A percentile compares a stretch with the other conserved stretches of the same genome.
These are phyloP conservation scores for Uloborus plumipes DNA, from an alignment of 2,888 invertebrate genomes.

Conservation along the genomic window DNA sequence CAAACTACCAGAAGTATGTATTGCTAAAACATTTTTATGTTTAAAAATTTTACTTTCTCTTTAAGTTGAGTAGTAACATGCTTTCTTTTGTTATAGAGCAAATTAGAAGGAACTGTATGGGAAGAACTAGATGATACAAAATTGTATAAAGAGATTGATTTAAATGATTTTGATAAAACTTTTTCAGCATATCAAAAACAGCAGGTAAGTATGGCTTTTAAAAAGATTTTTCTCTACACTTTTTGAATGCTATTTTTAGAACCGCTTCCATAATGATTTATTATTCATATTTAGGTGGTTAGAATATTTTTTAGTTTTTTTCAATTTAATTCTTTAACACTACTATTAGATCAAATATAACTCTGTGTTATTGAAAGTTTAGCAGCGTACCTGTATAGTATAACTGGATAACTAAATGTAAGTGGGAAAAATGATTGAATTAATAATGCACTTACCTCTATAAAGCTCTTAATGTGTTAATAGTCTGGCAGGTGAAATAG, in stretches of 20 bases:
- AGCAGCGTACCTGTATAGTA: no score
- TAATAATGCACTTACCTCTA: no score
- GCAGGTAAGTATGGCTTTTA: constrained; percentile 52
- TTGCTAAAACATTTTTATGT: background rate
- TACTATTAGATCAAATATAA: no score
- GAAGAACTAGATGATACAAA: constrained; percentile 92
- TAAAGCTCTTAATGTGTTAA: no score
- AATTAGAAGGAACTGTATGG: constrained; percentile 95
- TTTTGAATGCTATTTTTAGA: background rate
- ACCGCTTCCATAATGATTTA: background rate
- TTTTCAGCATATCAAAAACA: constrained; percentile 82
- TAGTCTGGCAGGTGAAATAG: no score
- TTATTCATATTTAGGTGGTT: no score
- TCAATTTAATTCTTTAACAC: no score
- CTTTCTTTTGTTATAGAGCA: constrained; percentile 73
- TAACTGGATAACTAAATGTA: no score
- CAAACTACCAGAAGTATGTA: constrained; percentile 83
- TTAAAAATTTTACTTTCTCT: background rate
- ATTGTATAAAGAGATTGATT: constrained; percentile 90
- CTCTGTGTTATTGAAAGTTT: no score
- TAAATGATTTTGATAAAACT: constrained; percentile 90
- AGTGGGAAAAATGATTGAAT: no score
- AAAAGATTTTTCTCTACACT: background rate
- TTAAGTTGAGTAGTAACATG: background rate
- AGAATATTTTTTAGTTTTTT: no score